phyloP scores from a whole-genome alignment of 2,113 vertebrate genomes.

The Psophia crepitans region DNA sequence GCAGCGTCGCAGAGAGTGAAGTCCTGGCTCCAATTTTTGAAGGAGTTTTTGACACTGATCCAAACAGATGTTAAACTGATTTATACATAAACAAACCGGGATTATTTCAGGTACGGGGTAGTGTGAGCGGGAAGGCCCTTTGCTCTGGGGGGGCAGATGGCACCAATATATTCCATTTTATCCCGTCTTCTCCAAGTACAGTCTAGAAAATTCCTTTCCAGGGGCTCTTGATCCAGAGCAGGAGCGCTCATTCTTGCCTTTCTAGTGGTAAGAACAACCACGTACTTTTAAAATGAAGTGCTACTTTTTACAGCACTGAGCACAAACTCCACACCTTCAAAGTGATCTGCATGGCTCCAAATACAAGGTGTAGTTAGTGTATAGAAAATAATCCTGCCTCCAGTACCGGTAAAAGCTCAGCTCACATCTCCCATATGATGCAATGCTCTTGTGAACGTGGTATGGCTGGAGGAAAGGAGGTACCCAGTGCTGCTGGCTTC shows the following conservation, averaged over 20 bases:
- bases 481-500: not conserved
- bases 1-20: fast-evolving
- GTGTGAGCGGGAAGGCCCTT: fast-evolving
- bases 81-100: not conserved
- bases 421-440: not conserved
- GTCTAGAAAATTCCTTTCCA: not conserved
- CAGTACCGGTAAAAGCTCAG: not conserved
- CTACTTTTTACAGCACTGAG: not conserved
- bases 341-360: not conserved
- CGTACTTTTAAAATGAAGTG: not conserved
- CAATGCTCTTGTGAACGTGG: not conserved
- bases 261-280: not conserved
- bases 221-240: not conserved
- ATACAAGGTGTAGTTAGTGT: not conserved
- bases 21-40: not conserved
- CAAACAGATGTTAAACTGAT: fast-evolving
- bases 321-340: not conserved
- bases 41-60: not conserved
- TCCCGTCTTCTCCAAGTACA: not conserved
- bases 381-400: not conserved
- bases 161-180: not conserved
- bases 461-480: not conserved
- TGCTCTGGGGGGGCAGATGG: fast-evolving
- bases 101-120: fast-evolving
- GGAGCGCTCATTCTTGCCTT: not conserved